A percentile compares a stretch with the other conserved stretches of the same genome.
These are phyloP conservation scores for Catocala sponsa DNA, from an alignment of 2,888 invertebrate genomes.

Conservation along the genomic window DNA sequence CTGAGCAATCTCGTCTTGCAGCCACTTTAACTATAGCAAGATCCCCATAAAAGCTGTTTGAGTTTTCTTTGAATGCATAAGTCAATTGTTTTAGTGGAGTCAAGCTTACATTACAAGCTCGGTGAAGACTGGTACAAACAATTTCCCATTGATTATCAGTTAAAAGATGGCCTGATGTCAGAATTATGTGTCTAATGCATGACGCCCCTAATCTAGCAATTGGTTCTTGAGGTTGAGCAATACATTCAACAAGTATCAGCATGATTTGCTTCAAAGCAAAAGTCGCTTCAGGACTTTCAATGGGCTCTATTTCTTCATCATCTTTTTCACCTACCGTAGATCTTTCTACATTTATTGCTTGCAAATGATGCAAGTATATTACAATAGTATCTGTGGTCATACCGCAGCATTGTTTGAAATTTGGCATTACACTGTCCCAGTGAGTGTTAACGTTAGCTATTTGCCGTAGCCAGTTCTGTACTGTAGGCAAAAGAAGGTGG, in stretches of 20 bases:
- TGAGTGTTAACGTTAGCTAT: constrained; percentile 91
- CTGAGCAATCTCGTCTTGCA: constrained; percentile 95
- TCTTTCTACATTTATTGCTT: constrained; percentile 87
- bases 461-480: constrained; percentile 97
- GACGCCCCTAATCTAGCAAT: constrained; percentile 97
- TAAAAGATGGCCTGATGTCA: constrained; percentile 94
- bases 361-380: constrained; percentile 93
- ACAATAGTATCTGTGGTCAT: constrained; percentile 97
- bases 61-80: constrained; percentile 96
- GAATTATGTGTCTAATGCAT: constrained; percentile 95
- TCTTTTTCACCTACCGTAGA: constrained; percentile 73
- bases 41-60: constrained; percentile 98
- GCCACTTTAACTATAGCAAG: constrained; percentile 97
- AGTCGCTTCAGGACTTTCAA: constrained; percentile 88
- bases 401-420: constrained; percentile 98
- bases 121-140: constrained; percentile 93
- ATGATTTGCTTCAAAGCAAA: constrained; percentile 95
- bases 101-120: constrained; percentile 95
- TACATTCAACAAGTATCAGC: constrained; percentile 95
- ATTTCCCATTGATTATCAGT: constrained; percentile 96
- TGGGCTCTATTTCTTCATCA: constrained; percentile 83
- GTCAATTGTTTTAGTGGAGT: constrained; percentile 96
- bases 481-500: constrained; percentile 96
- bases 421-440: constrained; percentile 93
- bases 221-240: constrained; percentile 96